Conservation (phyloP, 2,113 vertebrate species). For the Cnemophilus loriae region DNA sequence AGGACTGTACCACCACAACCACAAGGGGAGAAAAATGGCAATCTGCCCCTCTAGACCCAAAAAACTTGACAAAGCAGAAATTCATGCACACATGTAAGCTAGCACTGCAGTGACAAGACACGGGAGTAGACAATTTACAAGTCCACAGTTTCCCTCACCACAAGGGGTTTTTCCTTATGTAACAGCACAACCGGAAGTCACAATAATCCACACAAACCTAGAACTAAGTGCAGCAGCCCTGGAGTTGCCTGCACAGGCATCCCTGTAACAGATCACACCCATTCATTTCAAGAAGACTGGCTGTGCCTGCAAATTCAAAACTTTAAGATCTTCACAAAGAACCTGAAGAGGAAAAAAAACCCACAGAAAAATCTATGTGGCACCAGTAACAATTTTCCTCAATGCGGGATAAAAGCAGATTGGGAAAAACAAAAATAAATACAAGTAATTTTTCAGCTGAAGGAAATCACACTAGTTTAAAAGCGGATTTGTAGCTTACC, state of each 20-base stretch:
- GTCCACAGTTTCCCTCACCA: neutral
- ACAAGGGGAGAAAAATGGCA: neutral
- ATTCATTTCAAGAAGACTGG: neutral
- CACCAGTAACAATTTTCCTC: neutral
- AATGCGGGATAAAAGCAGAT: neutral
- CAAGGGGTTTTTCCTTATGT: neutral
- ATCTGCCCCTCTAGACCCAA: neutral
- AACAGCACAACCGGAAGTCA: neutral
- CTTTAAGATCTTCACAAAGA: neutral
- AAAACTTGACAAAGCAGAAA: neutral
- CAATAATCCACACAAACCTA: neutral
- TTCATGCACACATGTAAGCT: neutral
- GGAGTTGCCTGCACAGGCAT: neutral
- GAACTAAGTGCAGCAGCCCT: neutral
- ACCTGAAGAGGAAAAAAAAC: accelerated
- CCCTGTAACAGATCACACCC: neutral
- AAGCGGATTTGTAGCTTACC: neutral
- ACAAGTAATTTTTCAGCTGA: neutral
- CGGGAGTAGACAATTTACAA: neutral
- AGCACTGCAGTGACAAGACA: neutral
- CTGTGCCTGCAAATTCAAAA: neutral
- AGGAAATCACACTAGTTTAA: neutral
- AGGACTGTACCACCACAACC: neutral
- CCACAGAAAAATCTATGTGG: neutral
- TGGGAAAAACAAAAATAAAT: neutral